These are phyloP conservation scores for Anoplius nigerrimus DNA, from an alignment of 2,888 invertebrate species.

Conservation along the genomic window DNA sequence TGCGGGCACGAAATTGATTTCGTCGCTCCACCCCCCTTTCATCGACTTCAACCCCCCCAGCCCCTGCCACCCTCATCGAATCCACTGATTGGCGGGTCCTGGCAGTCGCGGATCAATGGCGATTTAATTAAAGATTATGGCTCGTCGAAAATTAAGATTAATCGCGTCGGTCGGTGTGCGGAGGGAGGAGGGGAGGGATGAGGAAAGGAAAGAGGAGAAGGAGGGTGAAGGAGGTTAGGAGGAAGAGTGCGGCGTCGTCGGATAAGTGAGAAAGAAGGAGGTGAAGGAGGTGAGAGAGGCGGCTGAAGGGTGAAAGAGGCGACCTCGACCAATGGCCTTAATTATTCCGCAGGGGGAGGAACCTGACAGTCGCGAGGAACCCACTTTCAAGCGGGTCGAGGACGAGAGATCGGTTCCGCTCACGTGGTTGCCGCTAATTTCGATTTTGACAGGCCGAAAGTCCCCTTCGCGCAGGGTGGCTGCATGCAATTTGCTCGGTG, in stretches of 20 bases:
- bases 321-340: no score
- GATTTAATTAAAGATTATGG: constrained; percentile 74
- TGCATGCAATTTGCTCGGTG: no score
- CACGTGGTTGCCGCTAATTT: constrained; percentile 4
- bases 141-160: constrained; percentile 73
- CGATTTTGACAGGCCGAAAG: no score
- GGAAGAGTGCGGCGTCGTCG: constrained; percentile 51
- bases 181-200: constrained; percentile 7
- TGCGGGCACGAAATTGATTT: constrained; percentile 34
- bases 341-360: constrained; percentile 11
- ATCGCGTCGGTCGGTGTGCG: constrained; percentile 57
- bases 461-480: no score
- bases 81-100: constrained; percentile 38
- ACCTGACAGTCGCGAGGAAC: constrained; percentile 32
- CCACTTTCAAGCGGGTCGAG: constrained; percentile 55
- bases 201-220: constrained; percentile 21
- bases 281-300: background rate
- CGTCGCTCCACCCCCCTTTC: constrained; percentile 12
- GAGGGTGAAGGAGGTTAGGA: constrained; percentile 41
- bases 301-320: constrained; percentile 7
- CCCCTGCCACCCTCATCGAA: constrained; percentile 17
- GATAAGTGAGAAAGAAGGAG: constrained; percentile 14
- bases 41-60: constrained; percentile 19
- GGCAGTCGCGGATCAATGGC: constrained; percentile 66
- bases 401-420: constrained; percentile 39